phyloP scores from a whole-genome alignment of 2,797 vertebrate genomes.

The Petrocephalus sullivani region DNA sequence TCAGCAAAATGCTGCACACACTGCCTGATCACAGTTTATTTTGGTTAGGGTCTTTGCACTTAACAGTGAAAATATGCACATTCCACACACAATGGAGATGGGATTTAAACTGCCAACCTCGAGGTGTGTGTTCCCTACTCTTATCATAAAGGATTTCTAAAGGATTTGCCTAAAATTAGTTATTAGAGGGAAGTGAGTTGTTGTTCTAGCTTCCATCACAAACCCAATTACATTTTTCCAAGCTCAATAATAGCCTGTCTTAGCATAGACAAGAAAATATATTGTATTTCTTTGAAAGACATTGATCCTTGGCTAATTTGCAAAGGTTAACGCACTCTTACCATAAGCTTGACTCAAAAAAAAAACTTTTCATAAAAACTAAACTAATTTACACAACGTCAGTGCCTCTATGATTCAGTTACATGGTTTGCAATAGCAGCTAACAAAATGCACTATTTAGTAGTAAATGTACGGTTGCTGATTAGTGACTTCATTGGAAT shows the following conservation, averaged over 20 bases:
- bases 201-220: slow-evolving; percentile 1
- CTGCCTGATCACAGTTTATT: slow-evolving; percentile 44
- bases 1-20: slow-evolving; percentile 40
- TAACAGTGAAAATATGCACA: neutral
- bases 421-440: neutral
- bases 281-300: neutral
- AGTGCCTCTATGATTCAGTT: neutral
- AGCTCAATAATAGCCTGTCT: neutral
- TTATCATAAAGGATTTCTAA: neutral
- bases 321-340: neutral
- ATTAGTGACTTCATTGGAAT: neutral
- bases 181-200: neutral
- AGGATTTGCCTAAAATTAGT: neutral
- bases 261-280: neutral
- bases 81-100: neutral
- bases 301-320: neutral
- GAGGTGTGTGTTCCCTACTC: neutral
- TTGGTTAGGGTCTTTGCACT: neutral
- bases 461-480: neutral
- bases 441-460: neutral
- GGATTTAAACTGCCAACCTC: neutral
- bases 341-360: neutral
- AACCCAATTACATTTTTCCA: neutral
- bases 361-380: neutral
- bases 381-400: neutral